These are phyloP conservation scores for Archips crataeganus DNA, from an alignment of 2,888 invertebrate species.

Conservation along the genomic window DNA sequence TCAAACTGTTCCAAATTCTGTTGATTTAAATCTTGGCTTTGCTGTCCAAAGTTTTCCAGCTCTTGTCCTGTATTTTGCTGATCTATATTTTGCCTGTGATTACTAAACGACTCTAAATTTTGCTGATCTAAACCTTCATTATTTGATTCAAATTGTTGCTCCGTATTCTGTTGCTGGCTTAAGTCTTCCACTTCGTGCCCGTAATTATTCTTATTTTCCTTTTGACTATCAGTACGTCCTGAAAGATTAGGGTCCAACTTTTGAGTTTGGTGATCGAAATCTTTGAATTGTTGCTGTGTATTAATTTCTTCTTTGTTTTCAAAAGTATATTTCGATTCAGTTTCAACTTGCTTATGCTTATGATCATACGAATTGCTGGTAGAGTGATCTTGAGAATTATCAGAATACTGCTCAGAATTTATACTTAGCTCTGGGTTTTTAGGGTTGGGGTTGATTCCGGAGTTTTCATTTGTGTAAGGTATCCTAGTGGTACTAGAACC, in stretches of 20 bases:
- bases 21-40: slow-evolving; percentile 15
- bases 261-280: slow-evolving; percentile 28
- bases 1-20: slow-evolving; percentile 5
- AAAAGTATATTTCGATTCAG: neutral
- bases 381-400: neutral
- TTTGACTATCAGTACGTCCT: no score
- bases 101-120: no score
- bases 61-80: slow-evolving; percentile 47
- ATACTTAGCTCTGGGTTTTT: neutral
- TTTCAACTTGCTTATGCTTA: neutral
- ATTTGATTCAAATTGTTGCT: no score
- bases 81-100: slow-evolving; percentile 37
- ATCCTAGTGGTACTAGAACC: slow-evolving; percentile 13
- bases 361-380: neutral
- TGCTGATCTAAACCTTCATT: no score
- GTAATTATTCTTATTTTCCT: no score
- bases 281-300: slow-evolving; percentile 36
- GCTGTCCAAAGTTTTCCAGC: slow-evolving; percentile 49
- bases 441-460: neutral
- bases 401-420: slow-evolving; percentile 7
- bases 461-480: neutral
- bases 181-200: no score
- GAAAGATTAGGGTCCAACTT: no score
- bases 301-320: slow-evolving; percentile 1
- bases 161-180: no score